phyloP scores from a whole-genome alignment of 2,888 invertebrate species.

The Zelleria hepariella region DNA sequence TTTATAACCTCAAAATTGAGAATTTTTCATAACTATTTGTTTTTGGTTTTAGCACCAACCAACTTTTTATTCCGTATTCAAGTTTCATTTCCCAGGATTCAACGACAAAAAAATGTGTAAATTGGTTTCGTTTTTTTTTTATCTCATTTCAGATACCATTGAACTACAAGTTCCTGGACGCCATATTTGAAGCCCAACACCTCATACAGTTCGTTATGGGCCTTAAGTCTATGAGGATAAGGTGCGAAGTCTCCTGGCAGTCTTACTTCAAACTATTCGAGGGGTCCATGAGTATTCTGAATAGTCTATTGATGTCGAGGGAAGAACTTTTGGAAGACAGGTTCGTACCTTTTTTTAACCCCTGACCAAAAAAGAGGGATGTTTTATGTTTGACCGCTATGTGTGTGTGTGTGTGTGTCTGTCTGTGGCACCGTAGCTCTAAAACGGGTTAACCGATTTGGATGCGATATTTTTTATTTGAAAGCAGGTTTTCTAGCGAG shows the following conservation, averaged over 20 bases:
- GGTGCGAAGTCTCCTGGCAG: constrained; percentile 37
- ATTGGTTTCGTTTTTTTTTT: too few species aligned
- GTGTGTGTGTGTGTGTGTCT: too few species aligned
- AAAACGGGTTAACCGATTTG: too few species aligned
- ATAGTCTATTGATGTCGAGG: constrained; percentile 45
- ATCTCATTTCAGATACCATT: constrained; percentile 41
- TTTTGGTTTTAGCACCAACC: too few species aligned
- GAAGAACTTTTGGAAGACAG: constrained; percentile 63
- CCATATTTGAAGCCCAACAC: constrained; percentile 50
- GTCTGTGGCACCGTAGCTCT: too few species aligned
- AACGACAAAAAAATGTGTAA: neutral
- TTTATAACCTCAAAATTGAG: too few species aligned
- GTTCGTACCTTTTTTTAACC: constrained; percentile 28
- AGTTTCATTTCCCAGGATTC: neutral
- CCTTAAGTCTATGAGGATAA: constrained; percentile 20
- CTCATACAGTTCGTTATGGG: constrained; percentile 37
- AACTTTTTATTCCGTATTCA: neutral
- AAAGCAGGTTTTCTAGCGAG: too few species aligned
- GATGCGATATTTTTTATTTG: too few species aligned
- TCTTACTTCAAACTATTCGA: constrained; percentile 42
- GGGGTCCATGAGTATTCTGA: constrained; percentile 38
- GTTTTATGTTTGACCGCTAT: too few species aligned
- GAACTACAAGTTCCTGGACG: constrained; percentile 55
- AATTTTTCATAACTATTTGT: too few species aligned
- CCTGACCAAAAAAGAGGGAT: too few species aligned